Evolutionary conservation across 2,113 vertebrate species (phyloP), one percentile per base, ranked within the genome.

Genomic region (Cathartes aura): DNA sequence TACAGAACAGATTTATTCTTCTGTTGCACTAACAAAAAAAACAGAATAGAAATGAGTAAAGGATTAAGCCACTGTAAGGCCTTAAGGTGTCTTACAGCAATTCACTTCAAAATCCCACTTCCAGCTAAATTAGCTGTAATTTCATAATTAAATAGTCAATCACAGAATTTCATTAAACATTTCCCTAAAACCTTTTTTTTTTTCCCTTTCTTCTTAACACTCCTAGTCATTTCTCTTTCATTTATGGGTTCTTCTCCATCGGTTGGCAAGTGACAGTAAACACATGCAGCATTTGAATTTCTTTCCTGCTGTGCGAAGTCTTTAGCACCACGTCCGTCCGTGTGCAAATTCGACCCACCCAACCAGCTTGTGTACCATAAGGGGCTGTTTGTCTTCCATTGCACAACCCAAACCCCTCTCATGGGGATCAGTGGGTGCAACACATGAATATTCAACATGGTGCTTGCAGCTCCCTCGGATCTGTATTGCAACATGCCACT

Each of bases 271-370:
- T 66, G 24, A 84, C 15, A 88, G 7, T 40, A 82, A 42, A 26
- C 42, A 45, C 43, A 47, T 1, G 3, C 24, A 58, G 48, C 21
- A 68, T 59, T 55, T 23, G 1, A 80, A 63, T 47, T 82, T 43
- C 23, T 76, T 68, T 36, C 47, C 40, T 3, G 1, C 16, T 66
- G 7, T 50, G 62, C 23, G 60, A 58, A 71, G 47, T 32, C 43
- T 58, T 74, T 43, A 40, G 42, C 22, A n/a, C 18, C 23, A 56
- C 0, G 0, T 52, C 24, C 3, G 0, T 17, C 24, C 3, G 0
- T 17, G 22, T 17, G 23, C 23, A 87, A 47, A 79, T 67, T 21
- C 1, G 2, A 53, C 17, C 9, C n/a, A 64, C 29, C 26, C 67
- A 50, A 40, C 8, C 56, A 59, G 21, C 7, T 30, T 47, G 18